phyloP scores from a whole-genome alignment of 1,140 invertebrate species.

The Maconellicoccus hirsutus region DNA sequence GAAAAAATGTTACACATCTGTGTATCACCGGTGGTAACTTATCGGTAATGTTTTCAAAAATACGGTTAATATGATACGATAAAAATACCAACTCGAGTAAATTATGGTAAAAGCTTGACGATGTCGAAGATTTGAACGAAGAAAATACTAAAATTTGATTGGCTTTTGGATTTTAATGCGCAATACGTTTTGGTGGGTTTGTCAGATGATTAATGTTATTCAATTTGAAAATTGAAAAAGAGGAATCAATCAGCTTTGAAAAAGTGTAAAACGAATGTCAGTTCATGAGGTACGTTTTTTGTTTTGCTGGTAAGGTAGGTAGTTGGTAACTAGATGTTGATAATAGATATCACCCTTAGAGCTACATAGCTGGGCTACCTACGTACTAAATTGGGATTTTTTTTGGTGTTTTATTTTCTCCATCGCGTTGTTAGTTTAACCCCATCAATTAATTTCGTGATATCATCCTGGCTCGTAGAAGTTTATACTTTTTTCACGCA shows the following conservation, averaged over 20 bases:
- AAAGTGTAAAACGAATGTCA: background rate
- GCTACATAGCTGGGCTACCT: no score
- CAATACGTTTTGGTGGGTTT: background rate
- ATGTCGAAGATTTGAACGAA: background rate
- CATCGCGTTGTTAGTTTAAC: no score
- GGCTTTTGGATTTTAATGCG: background rate
- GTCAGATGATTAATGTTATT: background rate
- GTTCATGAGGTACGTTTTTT: background rate
- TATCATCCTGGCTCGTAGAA: no score
- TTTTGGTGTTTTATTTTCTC: background rate
- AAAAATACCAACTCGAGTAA: background rate
- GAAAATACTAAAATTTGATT: background rate
- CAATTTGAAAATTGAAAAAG: background rate
- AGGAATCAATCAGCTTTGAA: background rate
- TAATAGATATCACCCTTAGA: no score
- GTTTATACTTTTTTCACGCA: no score
- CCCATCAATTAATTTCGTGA: no score
- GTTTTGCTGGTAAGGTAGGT: no score
- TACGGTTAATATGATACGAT: background rate
- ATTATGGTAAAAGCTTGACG: background rate
- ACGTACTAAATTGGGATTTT: no score
- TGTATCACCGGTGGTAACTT: no score
- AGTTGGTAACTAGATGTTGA: no score
- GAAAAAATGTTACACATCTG: no score
- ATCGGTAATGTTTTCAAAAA: no score